These are phyloP conservation scores for Spodoptera litura DNA, from an alignment of 1,140 invertebrate genomes.

Conservation along the genomic window DNA sequence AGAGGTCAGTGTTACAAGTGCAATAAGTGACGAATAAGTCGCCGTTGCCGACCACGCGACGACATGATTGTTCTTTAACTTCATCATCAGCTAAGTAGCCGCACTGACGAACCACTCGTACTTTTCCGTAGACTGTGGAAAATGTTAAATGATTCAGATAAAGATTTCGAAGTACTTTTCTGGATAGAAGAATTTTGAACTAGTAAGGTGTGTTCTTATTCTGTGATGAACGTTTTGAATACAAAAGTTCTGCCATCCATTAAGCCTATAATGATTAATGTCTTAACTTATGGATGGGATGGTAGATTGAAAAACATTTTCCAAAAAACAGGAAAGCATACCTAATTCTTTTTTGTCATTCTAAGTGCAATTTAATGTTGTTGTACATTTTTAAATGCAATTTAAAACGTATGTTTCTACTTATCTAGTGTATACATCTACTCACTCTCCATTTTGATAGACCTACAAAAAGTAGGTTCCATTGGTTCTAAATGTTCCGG, in stretches of 20 bases:
- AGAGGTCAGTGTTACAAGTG: constrained; percentile 90
- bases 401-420: no score
- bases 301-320: no score
- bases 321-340: no score
- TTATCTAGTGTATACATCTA: constrained; percentile 27
- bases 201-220: no score
- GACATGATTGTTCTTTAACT: constrained; percentile 87
- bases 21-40: constrained; percentile 92
- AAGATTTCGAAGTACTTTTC: not conserved
- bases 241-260: no score
- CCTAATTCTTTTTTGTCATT: no score
- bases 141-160: constrained; percentile 41
- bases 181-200: no score
- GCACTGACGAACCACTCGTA: constrained; percentile 90
- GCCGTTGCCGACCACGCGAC: constrained; percentile 90
- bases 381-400: no score
- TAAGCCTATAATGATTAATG: no score
- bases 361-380: no score
- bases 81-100: constrained; percentile 89
- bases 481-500: constrained; percentile 89
- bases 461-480: constrained; percentile 91
- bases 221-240: no score
- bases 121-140: constrained; percentile 90
- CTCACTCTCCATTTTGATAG: constrained; percentile 82
- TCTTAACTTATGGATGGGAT: no score